A percentile compares a stretch with the other conserved stretches of the same genome.
These are phyloP conservation scores for Indri indri DNA, from an alignment of 2,113 vertebrate genomes.

Conservation along the genomic window DNA sequence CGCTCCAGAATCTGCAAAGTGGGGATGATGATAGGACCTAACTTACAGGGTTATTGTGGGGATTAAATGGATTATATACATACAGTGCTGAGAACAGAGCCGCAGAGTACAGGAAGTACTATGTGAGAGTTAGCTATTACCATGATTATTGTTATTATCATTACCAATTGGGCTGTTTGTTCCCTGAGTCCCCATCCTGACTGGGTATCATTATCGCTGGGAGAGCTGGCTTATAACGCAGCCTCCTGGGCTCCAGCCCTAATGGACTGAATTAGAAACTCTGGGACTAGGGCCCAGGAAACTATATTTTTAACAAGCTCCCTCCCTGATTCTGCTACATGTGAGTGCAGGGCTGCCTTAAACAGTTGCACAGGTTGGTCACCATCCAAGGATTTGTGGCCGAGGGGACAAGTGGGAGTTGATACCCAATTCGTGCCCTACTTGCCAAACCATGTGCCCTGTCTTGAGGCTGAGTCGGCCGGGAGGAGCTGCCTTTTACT, in stretches of 20 bases:
- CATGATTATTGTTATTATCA: background rate
- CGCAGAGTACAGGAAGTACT: background rate
- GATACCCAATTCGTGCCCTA: background rate
- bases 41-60: background rate
- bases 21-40: background rate
- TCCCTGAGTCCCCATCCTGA: background rate
- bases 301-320: background rate
- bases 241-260: background rate
- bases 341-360: background rate
- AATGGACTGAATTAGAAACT: background rate
- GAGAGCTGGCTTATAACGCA: background rate
- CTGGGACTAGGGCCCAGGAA: background rate
- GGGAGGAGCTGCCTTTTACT: background rate
- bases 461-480: fast-evolving
- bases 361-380: background rate
- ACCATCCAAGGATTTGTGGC: background rate
- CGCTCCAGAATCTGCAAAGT: background rate
- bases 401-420: fast-evolving
- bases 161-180: background rate
- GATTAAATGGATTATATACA: background rate
- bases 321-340: background rate
- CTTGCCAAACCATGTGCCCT: fast-evolving
- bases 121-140: background rate
- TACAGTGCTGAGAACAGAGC: background rate
- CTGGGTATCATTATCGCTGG: background rate